These are phyloP conservation scores for Xylota segnis DNA, from an alignment of 2,888 invertebrate genomes.

Conservation along the genomic window DNA sequence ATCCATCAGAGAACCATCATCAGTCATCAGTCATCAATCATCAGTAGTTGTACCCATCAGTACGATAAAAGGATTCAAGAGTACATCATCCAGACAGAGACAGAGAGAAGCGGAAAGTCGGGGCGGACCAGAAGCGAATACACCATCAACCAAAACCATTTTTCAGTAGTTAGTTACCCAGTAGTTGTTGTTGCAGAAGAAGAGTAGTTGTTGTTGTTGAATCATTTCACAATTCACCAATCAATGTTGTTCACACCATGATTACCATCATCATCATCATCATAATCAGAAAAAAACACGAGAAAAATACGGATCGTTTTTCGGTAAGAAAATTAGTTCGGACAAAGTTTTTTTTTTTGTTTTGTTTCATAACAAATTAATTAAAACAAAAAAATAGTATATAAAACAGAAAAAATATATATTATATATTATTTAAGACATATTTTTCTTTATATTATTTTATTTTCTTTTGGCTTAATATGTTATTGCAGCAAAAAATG, in stretches of 20 bases:
- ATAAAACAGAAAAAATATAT: constrained; percentile 77
- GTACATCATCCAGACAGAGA: constrained; percentile 66
- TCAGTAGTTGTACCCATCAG: constrained; percentile 30
- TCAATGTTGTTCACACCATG: constrained; percentile 80
- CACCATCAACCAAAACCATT: constrained; percentile 69
- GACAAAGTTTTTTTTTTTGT: constrained; percentile 83
- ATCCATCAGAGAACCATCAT: constrained; percentile 73
- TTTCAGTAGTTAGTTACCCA: constrained; percentile 65
- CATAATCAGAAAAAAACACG: constrained; percentile 85
- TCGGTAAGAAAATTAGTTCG: constrained; percentile 85
- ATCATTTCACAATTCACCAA: constrained; percentile 75
- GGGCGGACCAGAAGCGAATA: constrained; percentile 46
- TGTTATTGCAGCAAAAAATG: constrained; percentile 43
- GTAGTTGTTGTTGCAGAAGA: constrained; percentile 69
- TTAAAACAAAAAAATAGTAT: constrained; percentile 74
- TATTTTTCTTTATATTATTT: constrained; percentile 25
- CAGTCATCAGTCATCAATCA: constrained; percentile 57
- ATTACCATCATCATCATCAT: constrained; percentile 84
- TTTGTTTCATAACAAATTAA: constrained; percentile 79
- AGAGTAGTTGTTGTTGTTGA: constrained; percentile 68
- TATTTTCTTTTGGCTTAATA: constrained; percentile 43
- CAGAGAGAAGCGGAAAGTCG: constrained; percentile 63
- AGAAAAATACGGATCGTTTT: constrained; percentile 85
- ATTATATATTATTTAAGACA: constrained; percentile 78
- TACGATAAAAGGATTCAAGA: constrained; percentile 34